phyloP scores from a whole-genome alignment of 2,113 vertebrate genomes.

The Motacilla alba region DNA sequence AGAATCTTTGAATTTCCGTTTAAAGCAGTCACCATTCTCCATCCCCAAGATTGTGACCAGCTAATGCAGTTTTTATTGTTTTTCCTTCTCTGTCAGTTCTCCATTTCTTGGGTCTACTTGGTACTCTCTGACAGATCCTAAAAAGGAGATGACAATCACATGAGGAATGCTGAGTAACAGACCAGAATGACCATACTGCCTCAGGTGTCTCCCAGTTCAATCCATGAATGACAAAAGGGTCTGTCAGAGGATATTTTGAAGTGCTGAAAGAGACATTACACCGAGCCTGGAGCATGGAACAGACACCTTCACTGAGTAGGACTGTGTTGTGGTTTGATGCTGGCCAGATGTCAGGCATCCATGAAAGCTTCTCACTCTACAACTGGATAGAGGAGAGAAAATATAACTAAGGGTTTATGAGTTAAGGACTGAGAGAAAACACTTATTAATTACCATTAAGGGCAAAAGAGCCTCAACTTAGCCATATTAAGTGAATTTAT shows the following conservation, averaged over 20 bases:
- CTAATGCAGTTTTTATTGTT: background rate
- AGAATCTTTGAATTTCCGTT: background rate
- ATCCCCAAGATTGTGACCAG: background rate
- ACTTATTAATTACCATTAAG: background rate
- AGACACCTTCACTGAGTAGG: background rate
- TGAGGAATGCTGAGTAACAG: background rate
- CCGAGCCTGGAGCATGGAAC: background rate
- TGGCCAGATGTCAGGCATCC: background rate
- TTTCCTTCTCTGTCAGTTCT: background rate
- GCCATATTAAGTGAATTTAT: background rate
- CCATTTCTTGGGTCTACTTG: background rate
- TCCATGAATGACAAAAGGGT: background rate
- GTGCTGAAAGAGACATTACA: background rate
- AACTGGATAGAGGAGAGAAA: background rate
- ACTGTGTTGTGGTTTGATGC: background rate
- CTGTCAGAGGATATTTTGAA: background rate
- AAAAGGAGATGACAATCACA: background rate
- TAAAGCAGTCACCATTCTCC: background rate
- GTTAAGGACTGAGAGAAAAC: background rate
- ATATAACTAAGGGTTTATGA: background rate
- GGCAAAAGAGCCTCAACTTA: background rate
- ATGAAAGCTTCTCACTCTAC: fast-evolving
- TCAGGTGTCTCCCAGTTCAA: background rate
- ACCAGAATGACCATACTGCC: background rate
- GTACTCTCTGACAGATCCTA: background rate